Evolutionary conservation across 2,113 vertebrate genomes (phyloP).

Genomic region (Amphiprion percula): DNA sequence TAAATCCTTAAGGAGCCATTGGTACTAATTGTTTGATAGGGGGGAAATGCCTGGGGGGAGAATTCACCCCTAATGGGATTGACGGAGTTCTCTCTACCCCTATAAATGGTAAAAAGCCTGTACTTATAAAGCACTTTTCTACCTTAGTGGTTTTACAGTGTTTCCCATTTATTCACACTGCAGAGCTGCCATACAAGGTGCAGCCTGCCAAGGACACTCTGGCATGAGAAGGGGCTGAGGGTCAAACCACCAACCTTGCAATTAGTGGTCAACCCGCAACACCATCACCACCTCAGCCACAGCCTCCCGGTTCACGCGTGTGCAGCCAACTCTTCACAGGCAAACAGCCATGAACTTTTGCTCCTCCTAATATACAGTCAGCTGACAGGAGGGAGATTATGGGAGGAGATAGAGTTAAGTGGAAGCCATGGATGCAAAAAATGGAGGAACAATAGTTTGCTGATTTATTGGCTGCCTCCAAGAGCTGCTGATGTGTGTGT

Average conservation of each 20-base stretch:
- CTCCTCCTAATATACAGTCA: slow-evolving; percentile 41
- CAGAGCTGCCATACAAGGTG: no score
- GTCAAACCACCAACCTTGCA: no score
- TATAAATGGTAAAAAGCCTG: not conserved
- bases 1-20: slow-evolving; percentile 82
- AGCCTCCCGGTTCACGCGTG: not conserved
- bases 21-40: slow-evolving; percentile 83
- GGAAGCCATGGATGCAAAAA: slow-evolving; percentile 22
- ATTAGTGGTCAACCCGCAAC: no score
- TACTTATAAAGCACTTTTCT: no score
- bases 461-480: no score
- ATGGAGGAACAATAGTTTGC: not conserved
- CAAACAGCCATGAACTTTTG: slow-evolving; percentile 62
- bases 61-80: slow-evolving; percentile 80
- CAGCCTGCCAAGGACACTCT: no score
- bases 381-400: not conserved
- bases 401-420: slow-evolving; percentile 18
- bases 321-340: slow-evolving; percentile 18
- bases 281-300: no score
- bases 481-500: not conserved
- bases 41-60: slow-evolving; percentile 71
- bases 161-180: no score
- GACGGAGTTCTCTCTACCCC: slow-evolving; percentile 63
- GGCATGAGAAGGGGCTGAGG: no score
- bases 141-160: not conserved